phyloP scores from a whole-genome alignment of 2,113 vertebrate genomes.

The Protobothrops mucrosquamatus region DNA sequence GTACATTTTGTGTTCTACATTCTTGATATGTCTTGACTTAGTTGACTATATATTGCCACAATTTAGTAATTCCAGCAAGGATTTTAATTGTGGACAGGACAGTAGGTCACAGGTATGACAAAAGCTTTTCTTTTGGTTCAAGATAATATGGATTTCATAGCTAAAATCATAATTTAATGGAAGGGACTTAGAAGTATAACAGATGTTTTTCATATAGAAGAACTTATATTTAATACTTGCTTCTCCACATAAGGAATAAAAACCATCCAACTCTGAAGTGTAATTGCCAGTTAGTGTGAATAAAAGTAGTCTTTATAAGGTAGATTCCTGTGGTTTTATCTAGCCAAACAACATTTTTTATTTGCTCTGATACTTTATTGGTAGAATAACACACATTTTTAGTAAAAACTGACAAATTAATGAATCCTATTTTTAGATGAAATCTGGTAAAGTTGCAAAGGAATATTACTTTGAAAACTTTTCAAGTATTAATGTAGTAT shows the following conservation, averaged over 20 bases:
- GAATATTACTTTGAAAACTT: background rate
- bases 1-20: background rate
- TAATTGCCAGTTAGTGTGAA: background rate
- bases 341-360: background rate
- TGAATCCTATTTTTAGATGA: background rate
- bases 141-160: background rate
- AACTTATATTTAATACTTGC: background rate
- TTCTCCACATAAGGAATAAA: background rate
- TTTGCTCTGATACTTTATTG: background rate
- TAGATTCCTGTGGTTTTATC: background rate
- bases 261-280: background rate
- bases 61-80: background rate
- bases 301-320: background rate
- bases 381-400: background rate
- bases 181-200: background rate
- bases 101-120: background rate
- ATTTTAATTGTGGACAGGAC: background rate
- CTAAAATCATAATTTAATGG: background rate
- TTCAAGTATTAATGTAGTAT: background rate
- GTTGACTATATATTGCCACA: background rate
- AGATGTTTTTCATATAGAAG: background rate
- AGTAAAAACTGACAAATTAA: background rate
- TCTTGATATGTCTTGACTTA: background rate
- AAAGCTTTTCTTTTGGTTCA: background rate
- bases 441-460: background rate